Base-by-base conservation (phyloP, 2,113 vertebrate genomes). In the Halcyon senegalensis region DNA sequence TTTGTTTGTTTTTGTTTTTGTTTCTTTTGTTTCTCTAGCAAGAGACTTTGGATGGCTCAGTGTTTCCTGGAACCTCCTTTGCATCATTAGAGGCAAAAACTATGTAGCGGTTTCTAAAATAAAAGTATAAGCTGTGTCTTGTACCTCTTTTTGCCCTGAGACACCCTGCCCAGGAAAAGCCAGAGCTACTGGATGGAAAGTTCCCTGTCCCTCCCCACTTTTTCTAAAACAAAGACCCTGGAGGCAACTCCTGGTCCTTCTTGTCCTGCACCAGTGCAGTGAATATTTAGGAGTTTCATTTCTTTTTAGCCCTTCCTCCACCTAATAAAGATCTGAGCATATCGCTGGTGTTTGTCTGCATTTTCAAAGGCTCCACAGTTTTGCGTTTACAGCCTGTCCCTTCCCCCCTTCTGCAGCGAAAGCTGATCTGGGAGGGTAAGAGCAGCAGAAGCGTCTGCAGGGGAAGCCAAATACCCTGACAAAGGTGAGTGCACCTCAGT, bases 241-340 rank as follows among this genome's bases (percentile, higher is more conserved):
- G 53, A 53, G 59, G 66, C 73, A 69, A 23, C 50, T 87, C 78
- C 73, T 66, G 50, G 23, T 87, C 58, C 87, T 92, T 84, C 72
- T 51, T 94, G 91, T 91, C 90, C 95, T 93, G 33, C 90, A 87
- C 80, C 83, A 73, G n/a, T 92, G 59, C 9, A 4, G 79, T 92
- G 48, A 79, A 95, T 96, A 88, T 85, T 79, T 88, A 91, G 90
- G 79, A 82, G 79, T 96, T 97, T 84, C 1, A 53, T 96, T 97
- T 97, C 92, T 96, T 94, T 96, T 59, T 73, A 91, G 87, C 95
- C 96, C 84, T 78, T 70, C 88, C 69, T 95, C 94, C 95, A 96
- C 95, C 93, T 93, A 98, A 98, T 98, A 98, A 98, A 98, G 63
- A 95, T 96, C 95, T 97, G 91, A 98, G 87, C 95, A 9, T 95